A percentile compares a stretch with the other conserved stretches of the same genome.
phyloP scores from a whole-genome alignment of 2,113 vertebrate genomes.

The Brienomyrus brachyistius region DNA sequence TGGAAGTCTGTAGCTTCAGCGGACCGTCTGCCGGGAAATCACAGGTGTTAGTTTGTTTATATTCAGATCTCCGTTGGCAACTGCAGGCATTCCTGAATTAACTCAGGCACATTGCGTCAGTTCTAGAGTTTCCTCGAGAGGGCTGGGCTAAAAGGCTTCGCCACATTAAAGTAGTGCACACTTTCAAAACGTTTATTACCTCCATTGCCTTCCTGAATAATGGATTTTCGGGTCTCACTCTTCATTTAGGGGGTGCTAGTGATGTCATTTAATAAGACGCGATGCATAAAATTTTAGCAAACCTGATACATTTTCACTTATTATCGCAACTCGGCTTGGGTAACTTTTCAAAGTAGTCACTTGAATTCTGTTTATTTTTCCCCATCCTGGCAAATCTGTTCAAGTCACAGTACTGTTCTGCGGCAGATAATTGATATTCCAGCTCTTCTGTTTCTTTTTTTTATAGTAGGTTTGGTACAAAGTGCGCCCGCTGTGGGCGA shows the following conservation, averaged over 20 bases:
- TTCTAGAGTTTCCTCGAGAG: conserved; percentile 26
- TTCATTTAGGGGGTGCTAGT: not conserved
- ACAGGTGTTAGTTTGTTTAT: conserved; percentile 62
- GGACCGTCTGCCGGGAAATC: conserved; percentile 49
- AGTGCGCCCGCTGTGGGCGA: conserved; percentile 82
- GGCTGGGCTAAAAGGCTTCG: not conserved
- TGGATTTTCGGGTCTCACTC: not conserved
- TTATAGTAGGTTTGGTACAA: conserved; percentile 85
- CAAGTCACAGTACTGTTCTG: not conserved
- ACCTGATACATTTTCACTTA: not conserved
- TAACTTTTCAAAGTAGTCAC: not conserved
- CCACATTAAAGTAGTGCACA: not conserved
- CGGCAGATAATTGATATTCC: conserved; percentile 29
- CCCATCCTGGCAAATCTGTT: conserved; percentile 12
- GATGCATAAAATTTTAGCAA: not conserved
- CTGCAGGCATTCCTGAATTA: conserved; percentile 45
- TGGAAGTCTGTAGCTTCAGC: conserved; percentile 28
- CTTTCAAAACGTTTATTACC: conserved; percentile 4
- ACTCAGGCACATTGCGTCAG: conserved; percentile 44
- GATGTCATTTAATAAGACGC: not conserved
- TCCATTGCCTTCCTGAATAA: not conserved
- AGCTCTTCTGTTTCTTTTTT: conserved; percentile 25
- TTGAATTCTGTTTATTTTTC: not conserved
- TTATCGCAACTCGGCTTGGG: not conserved
- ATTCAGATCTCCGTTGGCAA: conserved; percentile 52